Base-by-base conservation (phyloP, 1,140 invertebrate species). In the Ceratina calcarata region DNA sequence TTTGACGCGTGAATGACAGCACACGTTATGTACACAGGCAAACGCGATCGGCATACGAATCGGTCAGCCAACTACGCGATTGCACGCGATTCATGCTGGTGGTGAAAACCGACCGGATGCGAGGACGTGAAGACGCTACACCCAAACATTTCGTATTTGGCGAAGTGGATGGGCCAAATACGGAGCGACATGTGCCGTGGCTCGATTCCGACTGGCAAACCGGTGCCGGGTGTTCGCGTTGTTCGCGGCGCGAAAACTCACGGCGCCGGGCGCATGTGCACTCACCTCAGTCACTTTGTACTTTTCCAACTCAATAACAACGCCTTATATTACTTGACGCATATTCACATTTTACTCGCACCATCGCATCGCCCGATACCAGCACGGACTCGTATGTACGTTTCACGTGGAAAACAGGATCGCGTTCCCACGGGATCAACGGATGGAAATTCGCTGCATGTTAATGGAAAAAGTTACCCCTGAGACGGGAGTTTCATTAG, bases 251-350 rank as follows among this genome's bases (percentile, higher is more conserved):
- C 85, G 84, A 88, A 89, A 86, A 87, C 78, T 61, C 24, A 57
- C 55, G 16, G 16, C 24, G 4, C 32, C 49, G 27, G 49, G 51
- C 89, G 81, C 89, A 87, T 89, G 90, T 89, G 90, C 86, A 32
- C 61, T 66, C 55, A 22, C 0, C 0, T 7, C 1, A 7, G 10
- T 18, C 12, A 58, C 24, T 24, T 51, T 15, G 22, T 55, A 64
- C 8, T 32, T 64, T 64, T 65, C 24, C 71, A 18, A 13, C 45
- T 20, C 32, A 58, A 22, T 27, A 61, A 68, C 53, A 20, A 45
- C 6, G 16, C 20, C 32, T 75, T 18, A 24, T 57, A 57, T 76
- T 22, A 32, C 24, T 57, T 51, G 68, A 66, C 69, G 37, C 37
- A 10, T 45, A 45, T 45, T 6, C 37, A 45, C 10, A 6, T 45